A percentile compares a stretch with the other conserved stretches of the same genome.
These are phyloP conservation scores for Lates japonicus DNA, from an alignment of 2,797 vertebrate genomes.

Conservation along the genomic window DNA sequence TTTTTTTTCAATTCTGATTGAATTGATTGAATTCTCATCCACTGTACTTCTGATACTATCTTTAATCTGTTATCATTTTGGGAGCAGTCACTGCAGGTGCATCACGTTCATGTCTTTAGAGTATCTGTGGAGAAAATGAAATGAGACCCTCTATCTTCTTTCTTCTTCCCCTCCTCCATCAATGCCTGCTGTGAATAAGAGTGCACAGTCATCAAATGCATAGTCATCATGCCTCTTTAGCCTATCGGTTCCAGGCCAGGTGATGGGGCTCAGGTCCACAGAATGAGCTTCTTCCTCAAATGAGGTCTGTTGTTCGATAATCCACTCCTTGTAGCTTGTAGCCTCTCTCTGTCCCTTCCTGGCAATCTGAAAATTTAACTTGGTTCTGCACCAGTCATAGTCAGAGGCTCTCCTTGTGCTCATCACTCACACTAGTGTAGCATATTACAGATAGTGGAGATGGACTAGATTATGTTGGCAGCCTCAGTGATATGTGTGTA, in stretches of 20 bases:
- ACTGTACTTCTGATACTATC: slow-evolving; percentile 38
- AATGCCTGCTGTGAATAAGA: slow-evolving; percentile 47
- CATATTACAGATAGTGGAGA: slow-evolving; percentile 62
- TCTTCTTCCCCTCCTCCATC: background rate
- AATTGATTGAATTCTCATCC: background rate
- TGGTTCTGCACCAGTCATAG: slow-evolving; percentile 75
- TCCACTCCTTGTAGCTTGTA: slow-evolving; percentile 40
- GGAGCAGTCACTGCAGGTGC: slow-evolving; percentile 54
- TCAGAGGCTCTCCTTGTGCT: slow-evolving; percentile 49
- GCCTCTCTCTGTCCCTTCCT: slow-evolving; percentile 55
- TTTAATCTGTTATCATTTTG: slow-evolving; percentile 24
- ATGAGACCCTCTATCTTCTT: slow-evolving; percentile 39
- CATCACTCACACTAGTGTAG: slow-evolving; percentile 60
- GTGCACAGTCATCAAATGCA: slow-evolving; percentile 56
- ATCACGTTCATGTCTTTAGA: slow-evolving; percentile 40
- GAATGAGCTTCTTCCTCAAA: slow-evolving; percentile 73
- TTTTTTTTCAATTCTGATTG: slow-evolving; percentile 15
- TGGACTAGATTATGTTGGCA: slow-evolving; percentile 61
- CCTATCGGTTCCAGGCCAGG: slow-evolving; percentile 69
- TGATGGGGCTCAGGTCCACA: slow-evolving; percentile 58
- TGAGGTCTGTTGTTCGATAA: slow-evolving; percentile 79
- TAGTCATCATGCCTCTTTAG: slow-evolving; percentile 72
- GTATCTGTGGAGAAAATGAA: slow-evolving; percentile 64
- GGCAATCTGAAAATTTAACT: slow-evolving; percentile 81
- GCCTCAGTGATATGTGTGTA: slow-evolving; percentile 40